Evolutionary conservation across 1,140 invertebrate species (phyloP).

Genomic region (Limonius californicus): DNA sequence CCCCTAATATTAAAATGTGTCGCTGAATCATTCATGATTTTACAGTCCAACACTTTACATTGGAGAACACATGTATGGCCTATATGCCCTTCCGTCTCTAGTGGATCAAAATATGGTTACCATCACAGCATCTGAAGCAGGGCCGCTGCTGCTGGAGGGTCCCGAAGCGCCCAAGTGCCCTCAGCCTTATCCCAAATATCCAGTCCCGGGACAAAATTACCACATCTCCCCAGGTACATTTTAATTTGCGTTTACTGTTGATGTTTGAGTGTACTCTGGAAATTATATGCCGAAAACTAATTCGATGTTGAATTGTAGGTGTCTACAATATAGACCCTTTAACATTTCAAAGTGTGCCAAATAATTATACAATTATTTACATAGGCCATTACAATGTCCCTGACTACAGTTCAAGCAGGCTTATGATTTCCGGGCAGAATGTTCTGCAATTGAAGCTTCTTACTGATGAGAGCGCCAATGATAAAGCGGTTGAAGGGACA

Average conservation of each 20-base stretch:
- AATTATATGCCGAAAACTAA: neutral
- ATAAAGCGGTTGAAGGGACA: neutral
- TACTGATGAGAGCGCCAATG: constrained; percentile 27
- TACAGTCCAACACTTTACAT: constrained; percentile 88
- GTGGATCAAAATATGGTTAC: constrained; percentile 80
- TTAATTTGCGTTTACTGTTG: neutral
- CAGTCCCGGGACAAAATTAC: constrained; percentile 45
- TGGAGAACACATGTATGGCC: constrained; percentile 80
- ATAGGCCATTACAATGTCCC: constrained; percentile 80
- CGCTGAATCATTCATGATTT: constrained; percentile 29
- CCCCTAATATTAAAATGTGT: too few species aligned
- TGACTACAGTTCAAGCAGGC: constrained; percentile 48
- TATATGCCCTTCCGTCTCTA: constrained; percentile 88
- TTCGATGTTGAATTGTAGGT: neutral
- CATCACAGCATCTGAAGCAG: constrained; percentile 60
- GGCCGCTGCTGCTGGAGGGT: constrained; percentile 65
- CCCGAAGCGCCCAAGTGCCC: constrained; percentile 49
- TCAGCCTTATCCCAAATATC: constrained; percentile 44
- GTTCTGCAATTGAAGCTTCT: constrained; percentile 25
- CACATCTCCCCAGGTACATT: constrained; percentile 29
- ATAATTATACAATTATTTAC: constrained; percentile 46
- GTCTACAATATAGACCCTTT: constrained; percentile 39
- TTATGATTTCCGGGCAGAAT: constrained; percentile 26
- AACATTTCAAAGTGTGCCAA: constrained; percentile 45
- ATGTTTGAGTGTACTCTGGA: neutral